These are phyloP conservation scores for Euclidia mi DNA, from an alignment of 2,888 invertebrate species.

Conservation along the genomic window DNA sequence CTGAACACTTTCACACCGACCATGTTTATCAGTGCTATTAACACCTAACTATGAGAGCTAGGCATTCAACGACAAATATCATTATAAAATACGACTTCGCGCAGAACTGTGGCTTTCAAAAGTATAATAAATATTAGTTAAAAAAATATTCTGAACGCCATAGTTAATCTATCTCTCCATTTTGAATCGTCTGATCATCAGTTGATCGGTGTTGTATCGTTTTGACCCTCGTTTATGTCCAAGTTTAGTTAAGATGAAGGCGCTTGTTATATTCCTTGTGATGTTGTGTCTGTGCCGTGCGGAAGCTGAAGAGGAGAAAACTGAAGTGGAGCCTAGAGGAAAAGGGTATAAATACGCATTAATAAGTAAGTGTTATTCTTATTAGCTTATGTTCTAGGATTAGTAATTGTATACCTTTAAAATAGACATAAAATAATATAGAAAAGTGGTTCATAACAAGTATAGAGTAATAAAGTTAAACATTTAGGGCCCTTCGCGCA, in stretches of 20 bases:
- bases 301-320: slow-evolving; percentile 46
- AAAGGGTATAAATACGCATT: slow-evolving; percentile 77
- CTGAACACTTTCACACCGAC: slow-evolving; percentile 57
- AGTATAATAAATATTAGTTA: too few species aligned
- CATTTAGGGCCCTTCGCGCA: too few species aligned
- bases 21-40: slow-evolving; percentile 60
- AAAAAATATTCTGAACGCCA: too few species aligned
- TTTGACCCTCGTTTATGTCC: too few species aligned
- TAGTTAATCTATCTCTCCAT: too few species aligned
- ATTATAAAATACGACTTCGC: slow-evolving; percentile 41
- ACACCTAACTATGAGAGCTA: slow-evolving; percentile 34
- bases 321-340: slow-evolving; percentile 71
- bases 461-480: too few species aligned
- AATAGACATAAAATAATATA: too few species aligned
- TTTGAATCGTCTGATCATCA: too few species aligned
- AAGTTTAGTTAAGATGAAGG: slow-evolving; percentile 34
- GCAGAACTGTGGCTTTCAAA: slow-evolving; percentile 39
- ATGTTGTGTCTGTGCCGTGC: slow-evolving; percentile 39
- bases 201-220: too few species aligned
- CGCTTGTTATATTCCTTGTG: slow-evolving; percentile 32
- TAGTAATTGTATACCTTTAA: too few species aligned
- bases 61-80: slow-evolving; percentile 23
- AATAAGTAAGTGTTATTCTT: slow-evolving; percentile 80
- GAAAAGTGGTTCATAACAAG: too few species aligned
- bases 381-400: too few species aligned